A percentile compares a stretch with the other conserved stretches of the same genome.
These are phyloP conservation scores for Daktulosphaira vitifoliae DNA, from an alignment of 1,140 invertebrate species.

Conservation along the genomic window DNA sequence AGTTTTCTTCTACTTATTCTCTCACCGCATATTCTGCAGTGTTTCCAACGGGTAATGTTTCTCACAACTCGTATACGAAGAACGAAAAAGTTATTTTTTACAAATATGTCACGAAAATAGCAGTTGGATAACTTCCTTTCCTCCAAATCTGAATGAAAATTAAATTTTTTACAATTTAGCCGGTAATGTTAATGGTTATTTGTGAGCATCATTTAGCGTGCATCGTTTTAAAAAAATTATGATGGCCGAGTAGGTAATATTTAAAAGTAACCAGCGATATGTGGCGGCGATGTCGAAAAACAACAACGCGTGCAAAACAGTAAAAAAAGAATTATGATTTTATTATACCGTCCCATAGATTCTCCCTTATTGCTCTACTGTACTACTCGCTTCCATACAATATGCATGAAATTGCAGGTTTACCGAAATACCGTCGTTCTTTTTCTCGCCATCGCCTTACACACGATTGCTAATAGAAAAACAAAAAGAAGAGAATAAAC, in stretches of 20 bases:
- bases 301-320: neutral
- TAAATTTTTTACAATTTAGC: slow-evolving; percentile 17
- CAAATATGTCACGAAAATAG: too few relatives aligned
- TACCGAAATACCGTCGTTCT: neutral
- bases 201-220: too few relatives aligned
- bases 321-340: slow-evolving; percentile 33
- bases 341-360: slow-evolving; percentile 31
- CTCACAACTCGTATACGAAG: too few relatives aligned
- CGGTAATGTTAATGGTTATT: neutral
- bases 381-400: neutral
- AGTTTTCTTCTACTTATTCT: neutral
- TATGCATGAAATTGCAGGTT: slow-evolving; percentile 26
- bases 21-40: too few relatives aligned
- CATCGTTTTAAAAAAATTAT: too few relatives aligned
- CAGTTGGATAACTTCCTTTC: too few relatives aligned
- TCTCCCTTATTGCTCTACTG: too few relatives aligned
- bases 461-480: slow-evolving; percentile 11
- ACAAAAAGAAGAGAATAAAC: neutral
- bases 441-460: neutral
- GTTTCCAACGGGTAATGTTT: too few relatives aligned
- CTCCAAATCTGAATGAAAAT: slow-evolving; percentile 3
- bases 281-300: neutral
- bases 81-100: too few relatives aligned
- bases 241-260: too few relatives aligned
- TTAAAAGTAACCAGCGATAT: too few relatives aligned